These are phyloP conservation scores for Balearica regulorum DNA, from an alignment of 2,797 vertebrate genomes.

Conservation along the genomic window DNA sequence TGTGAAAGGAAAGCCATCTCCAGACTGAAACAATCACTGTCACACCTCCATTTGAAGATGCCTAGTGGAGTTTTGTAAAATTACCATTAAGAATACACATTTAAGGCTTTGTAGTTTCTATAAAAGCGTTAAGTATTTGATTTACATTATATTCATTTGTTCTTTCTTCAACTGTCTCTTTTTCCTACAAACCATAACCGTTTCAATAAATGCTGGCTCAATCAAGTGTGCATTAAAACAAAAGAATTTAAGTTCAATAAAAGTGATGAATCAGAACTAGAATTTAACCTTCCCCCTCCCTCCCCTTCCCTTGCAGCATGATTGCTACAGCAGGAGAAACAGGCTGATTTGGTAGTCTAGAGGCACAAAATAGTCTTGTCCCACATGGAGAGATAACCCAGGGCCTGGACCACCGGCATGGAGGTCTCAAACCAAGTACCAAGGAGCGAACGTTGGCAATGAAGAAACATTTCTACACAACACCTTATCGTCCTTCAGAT, in stretches of 20 bases:
- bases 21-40: slow-evolving; percentile 79
- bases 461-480: not conserved
- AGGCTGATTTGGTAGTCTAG: not conserved
- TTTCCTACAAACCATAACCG: slow-evolving; percentile 67
- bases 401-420: not conserved
- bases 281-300: slow-evolving; percentile 57
- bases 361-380: not conserved
- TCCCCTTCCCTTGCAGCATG: not conserved
- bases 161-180: slow-evolving; percentile 79
- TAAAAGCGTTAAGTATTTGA: slow-evolving; percentile 80
- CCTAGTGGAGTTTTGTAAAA: slow-evolving; percentile 77
- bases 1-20: slow-evolving; percentile 81
- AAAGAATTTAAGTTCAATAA: slow-evolving; percentile 76
- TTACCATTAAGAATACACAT: slow-evolving; percentile 80
- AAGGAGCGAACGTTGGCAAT: not conserved
- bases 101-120: slow-evolving; percentile 76
- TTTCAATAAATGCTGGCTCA: slow-evolving; percentile 75
- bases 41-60: slow-evolving; percentile 78
- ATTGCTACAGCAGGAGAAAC: not conserved
- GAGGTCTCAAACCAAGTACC: not conserved
- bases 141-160: slow-evolving; percentile 81
- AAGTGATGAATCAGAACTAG: slow-evolving; percentile 76
- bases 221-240: slow-evolving; percentile 80
- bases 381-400: not conserved
- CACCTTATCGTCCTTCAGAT: not conserved